These are phyloP conservation scores for Pimpla rufipes DNA, from an alignment of 2,888 invertebrate genomes.

Conservation along the genomic window DNA sequence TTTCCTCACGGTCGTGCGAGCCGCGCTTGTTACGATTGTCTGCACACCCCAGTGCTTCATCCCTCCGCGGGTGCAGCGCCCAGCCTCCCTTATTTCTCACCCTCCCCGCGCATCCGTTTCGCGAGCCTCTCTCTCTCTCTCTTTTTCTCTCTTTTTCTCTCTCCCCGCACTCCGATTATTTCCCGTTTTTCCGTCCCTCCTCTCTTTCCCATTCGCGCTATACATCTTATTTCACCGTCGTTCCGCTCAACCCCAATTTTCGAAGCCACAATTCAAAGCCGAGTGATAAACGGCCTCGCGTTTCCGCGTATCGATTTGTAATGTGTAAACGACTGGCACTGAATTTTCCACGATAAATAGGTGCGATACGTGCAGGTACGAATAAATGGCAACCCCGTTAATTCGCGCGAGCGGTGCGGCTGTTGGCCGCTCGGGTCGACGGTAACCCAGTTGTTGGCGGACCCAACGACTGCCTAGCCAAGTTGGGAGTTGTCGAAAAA, in stretches of 20 bases:
- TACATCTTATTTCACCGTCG: constrained; percentile 59
- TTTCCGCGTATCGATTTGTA: constrained; percentile 44
- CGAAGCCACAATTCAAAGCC: constrained; percentile 47
- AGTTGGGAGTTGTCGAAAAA: too few relatives aligned
- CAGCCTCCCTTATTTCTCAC: constrained; percentile 62
- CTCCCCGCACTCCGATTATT: constrained; percentile 43
- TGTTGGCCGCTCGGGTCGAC: neutral
- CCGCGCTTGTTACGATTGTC: constrained; percentile 59
- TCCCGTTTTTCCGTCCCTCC: constrained; percentile 45
- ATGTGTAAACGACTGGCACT: constrained; percentile 39
- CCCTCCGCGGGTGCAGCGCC: constrained; percentile 37
- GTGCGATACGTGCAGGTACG: neutral
- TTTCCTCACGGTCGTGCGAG: constrained; percentile 45
- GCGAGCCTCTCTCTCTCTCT: neutral
- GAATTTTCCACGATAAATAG: constrained; percentile 37
- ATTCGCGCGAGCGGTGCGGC: neutral
- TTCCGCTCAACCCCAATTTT: constrained; percentile 51
- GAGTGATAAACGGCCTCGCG: constrained; percentile 53
- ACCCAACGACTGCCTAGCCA: too few relatives aligned
- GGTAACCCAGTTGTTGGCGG: neutral
- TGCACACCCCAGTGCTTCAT: constrained; percentile 62
- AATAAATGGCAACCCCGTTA: constrained; percentile 14
- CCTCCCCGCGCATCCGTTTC: constrained; percentile 36
- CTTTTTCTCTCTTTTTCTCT: constrained; percentile 10
- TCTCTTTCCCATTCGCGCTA: constrained; percentile 44